These are phyloP conservation scores for Hyla sarda DNA, from an alignment of 2,113 vertebrate genomes.

Conservation along the genomic window DNA sequence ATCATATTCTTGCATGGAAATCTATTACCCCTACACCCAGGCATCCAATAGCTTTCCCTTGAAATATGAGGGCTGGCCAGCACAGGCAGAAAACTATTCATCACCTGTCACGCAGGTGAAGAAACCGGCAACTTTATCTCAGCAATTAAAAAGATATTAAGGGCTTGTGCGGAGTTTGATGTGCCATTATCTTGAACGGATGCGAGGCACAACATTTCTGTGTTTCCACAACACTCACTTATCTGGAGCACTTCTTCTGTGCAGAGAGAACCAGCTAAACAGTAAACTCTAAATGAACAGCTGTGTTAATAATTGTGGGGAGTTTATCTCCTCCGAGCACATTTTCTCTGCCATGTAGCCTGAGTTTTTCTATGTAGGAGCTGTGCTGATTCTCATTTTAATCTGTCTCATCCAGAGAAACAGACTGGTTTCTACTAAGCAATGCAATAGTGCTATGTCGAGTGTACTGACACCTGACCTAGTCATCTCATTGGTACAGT, in stretches of 20 bases:
- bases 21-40: not conserved
- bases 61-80: not conserved
- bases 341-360: not conserved
- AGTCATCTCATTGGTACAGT: not conserved
- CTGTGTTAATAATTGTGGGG: not conserved
- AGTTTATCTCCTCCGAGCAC: constrained; percentile 5
- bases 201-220: not conserved
- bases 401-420: not conserved
- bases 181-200: not conserved
- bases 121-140: not conserved
- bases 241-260: constrained; percentile 16
- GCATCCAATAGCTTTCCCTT: not conserved
- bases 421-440: not conserved
- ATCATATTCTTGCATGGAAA: not conserved
- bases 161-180: too few relatives aligned
- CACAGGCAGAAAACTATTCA: not conserved
- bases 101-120: not conserved
- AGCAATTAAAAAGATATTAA: constrained; percentile 16
- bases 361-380: not conserved
- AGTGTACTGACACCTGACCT: not conserved
- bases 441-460: not conserved
- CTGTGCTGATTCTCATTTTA: not conserved
- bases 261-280: not conserved
- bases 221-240: constrained; percentile 8
- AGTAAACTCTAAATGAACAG: not conserved